Conservation (phyloP, 2,797 vertebrate species). For the Cygnus olor region DNA sequence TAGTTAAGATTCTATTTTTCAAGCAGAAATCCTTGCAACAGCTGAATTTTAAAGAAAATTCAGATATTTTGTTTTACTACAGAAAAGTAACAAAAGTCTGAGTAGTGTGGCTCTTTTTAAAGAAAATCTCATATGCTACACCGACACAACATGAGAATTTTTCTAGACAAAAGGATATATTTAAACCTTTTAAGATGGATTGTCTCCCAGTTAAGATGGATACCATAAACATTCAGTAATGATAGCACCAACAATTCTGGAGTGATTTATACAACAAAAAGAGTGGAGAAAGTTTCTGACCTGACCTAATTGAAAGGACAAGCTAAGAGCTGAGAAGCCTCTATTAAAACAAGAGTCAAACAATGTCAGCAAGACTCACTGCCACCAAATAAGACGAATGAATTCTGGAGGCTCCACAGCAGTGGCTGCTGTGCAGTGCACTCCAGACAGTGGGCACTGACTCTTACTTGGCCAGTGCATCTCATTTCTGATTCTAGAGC, state of each 20-base stretch:
- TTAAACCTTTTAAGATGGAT: neutral
- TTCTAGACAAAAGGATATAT: neutral
- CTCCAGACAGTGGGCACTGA: neutral
- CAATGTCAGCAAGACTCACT: rapidly evolving
- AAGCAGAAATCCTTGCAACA: neutral
- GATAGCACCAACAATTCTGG: neutral
- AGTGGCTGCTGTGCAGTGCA: rapidly evolving
- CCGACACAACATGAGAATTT: neutral
- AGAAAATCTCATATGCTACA: neutral
- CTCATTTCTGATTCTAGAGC: neutral
- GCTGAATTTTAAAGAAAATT: neutral
- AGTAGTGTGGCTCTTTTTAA: neutral
- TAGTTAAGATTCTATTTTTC: slow-evolving; percentile 5
- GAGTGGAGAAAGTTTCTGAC: neutral
- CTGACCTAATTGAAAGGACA: neutral
- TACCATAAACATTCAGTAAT: neutral
- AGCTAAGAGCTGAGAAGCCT: neutral
- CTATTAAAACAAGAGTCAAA: neutral
- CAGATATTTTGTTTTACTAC: neutral
- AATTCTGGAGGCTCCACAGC: neutral
- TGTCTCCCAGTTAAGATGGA: neutral
- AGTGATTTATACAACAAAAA: neutral
- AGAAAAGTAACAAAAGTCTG: neutral
- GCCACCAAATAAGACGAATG: neutral
- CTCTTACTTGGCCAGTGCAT: neutral